A percentile compares a stretch with the other conserved stretches of the same genome.
Evolutionary conservation across 2,797 vertebrate genomes (phyloP).

Genomic region (Hypotaenidia philippensis): DNA sequence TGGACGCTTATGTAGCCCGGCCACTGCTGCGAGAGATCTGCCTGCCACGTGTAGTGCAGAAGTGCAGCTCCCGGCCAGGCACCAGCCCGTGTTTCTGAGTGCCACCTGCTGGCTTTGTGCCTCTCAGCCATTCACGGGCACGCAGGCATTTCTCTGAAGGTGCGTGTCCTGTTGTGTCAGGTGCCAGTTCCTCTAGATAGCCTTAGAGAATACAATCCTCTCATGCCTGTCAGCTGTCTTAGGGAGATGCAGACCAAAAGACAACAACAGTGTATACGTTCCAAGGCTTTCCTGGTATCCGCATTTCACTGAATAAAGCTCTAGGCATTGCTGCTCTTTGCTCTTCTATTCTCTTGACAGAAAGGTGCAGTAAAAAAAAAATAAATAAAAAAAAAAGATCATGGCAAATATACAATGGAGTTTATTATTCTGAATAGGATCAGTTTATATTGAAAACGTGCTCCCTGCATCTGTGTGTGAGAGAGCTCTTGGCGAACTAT

Average conservation of each 20-base stretch:
- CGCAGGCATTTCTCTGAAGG: not conserved
- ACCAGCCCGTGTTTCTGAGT: not conserved
- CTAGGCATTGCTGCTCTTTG: not conserved
- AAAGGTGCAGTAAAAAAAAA: not conserved
- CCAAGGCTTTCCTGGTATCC: not conserved
- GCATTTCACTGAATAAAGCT: not conserved
- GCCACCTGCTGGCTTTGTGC: conserved; percentile 40
- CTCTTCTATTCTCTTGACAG: not conserved
- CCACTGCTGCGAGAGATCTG: not conserved
- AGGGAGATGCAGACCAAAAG: not conserved
- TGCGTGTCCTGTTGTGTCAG: not conserved
- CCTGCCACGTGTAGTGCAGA: not conserved
- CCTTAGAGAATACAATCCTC: not conserved
- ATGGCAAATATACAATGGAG: not conserved
- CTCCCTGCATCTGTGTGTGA: rapidly evolving
- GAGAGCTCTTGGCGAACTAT: rapidly evolving
- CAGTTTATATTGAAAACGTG: not conserved
- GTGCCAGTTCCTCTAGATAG: not conserved
- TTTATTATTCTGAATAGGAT: not conserved
- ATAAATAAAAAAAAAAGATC: rapidly evolving
- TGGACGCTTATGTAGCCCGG: not conserved
- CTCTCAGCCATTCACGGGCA: not conserved
- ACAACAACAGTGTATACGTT: not conserved
- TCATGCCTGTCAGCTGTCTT: not conserved
- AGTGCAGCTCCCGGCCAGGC: not conserved